These are phyloP conservation scores for Neolamprologus hecqui DNA, from an alignment of 2,113 vertebrate species.

Conservation along the genomic window DNA sequence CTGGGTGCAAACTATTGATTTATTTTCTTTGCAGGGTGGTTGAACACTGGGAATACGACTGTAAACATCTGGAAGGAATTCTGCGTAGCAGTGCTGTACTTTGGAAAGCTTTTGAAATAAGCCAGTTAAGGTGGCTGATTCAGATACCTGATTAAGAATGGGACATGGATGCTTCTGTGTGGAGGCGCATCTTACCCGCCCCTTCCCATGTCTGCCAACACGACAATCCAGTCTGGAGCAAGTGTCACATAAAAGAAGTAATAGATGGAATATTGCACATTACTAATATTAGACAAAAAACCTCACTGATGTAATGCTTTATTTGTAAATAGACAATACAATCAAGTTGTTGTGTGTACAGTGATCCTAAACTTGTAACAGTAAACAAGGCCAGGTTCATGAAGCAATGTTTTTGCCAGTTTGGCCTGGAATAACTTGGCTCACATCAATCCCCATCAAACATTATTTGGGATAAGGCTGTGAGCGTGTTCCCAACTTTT, in stretches of 20 bases:
- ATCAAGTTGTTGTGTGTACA: not conserved
- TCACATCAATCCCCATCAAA: not conserved
- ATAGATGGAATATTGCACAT: not conserved
- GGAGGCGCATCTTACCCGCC: not conserved
- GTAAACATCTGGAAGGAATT: not conserved
- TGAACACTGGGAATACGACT: not conserved
- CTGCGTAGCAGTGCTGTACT: not conserved
- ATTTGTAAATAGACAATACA: not conserved
- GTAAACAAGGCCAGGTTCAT: not conserved
- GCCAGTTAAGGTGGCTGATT: not conserved
- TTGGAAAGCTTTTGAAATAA: not conserved
- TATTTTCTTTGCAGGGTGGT: not conserved
- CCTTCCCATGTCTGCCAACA: not conserved
- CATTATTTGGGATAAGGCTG: not conserved
- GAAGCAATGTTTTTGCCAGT: not conserved
- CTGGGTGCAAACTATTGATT: not conserved
- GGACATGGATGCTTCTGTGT: not conserved
- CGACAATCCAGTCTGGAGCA: not conserved
- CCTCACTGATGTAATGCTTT: not conserved
- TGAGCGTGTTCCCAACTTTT: not conserved
- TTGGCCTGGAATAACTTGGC: not conserved
- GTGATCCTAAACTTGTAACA: not conserved
- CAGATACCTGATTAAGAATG: not conserved
- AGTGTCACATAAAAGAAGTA: not conserved
- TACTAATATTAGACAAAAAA: not conserved